These are phyloP conservation scores for Meleagris gallopavo DNA, from an alignment of 2,113 vertebrate species.

Conservation along the genomic window DNA sequence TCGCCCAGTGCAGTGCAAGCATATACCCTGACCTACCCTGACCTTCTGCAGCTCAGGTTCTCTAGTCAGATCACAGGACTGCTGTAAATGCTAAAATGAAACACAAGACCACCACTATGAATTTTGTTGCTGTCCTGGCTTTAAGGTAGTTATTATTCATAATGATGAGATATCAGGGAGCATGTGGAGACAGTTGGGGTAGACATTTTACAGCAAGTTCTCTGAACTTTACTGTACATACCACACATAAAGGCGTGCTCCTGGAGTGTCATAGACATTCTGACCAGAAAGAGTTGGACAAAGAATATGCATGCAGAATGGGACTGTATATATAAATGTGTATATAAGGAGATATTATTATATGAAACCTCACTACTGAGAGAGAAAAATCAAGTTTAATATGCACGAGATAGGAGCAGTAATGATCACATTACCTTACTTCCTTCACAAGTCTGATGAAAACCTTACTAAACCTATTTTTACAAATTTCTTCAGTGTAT, in stretches of 20 bases:
- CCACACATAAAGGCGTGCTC: neutral
- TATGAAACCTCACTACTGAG: neutral
- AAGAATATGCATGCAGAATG: neutral
- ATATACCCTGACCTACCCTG: neutral
- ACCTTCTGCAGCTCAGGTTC: neutral
- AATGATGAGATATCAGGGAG: neutral
- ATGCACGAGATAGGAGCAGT: neutral
- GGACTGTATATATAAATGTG: neutral
- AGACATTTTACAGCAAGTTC: constrained; percentile 8
- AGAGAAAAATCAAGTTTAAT: neutral
- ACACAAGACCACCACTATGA: neutral
- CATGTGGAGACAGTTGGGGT: neutral
- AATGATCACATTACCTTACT: neutral
- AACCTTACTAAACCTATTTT: fast-evolving
- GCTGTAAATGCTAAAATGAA: constrained; percentile 47
- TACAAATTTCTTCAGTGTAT: neutral
- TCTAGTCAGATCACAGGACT: neutral
- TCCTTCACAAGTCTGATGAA: neutral
- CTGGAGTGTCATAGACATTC: neutral
- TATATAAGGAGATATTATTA: neutral
- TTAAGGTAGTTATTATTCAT: constrained; percentile 29
- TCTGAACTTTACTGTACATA: constrained; percentile 11
- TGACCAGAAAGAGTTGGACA: neutral
- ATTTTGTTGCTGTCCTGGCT: constrained; percentile 26
- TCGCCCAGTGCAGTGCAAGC: neutral